phyloP scores from a whole-genome alignment of 1,140 invertebrate genomes.

The Monochamus saltuarius region DNA sequence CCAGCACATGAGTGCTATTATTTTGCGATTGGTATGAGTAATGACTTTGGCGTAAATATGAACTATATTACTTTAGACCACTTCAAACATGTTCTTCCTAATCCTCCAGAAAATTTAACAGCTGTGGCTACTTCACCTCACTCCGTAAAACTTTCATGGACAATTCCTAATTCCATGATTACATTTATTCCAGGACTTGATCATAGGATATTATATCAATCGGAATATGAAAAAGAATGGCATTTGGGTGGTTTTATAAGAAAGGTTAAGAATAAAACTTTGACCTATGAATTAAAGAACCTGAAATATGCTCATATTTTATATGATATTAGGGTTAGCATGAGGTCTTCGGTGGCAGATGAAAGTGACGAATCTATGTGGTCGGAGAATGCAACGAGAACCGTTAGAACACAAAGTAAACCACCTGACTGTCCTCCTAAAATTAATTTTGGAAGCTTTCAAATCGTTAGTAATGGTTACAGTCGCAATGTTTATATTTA shows the following conservation, averaged over 20 bases:
- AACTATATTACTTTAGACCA: constrained; percentile 61
- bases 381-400: constrained; percentile 61
- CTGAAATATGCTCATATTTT: constrained; percentile 65
- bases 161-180: constrained; percentile 58
- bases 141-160: constrained; percentile 62
- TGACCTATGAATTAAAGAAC: constrained; percentile 58
- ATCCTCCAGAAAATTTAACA: constrained; percentile 58
- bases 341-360: constrained; percentile 58
- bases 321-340: constrained; percentile 68
- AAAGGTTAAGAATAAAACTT: constrained; percentile 37
- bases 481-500: constrained; percentile 64
- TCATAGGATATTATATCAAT: constrained; percentile 64
- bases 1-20: constrained; percentile 59
- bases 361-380: constrained; percentile 59
- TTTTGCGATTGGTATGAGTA: constrained; percentile 58
- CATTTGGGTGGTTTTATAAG: constrained; percentile 26
- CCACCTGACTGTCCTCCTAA: constrained; percentile 62
- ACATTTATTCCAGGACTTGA: constrained; percentile 61
- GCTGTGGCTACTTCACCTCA: constrained; percentile 58
- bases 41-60: constrained; percentile 56
- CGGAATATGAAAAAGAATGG: constrained; percentile 59
- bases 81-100: constrained; percentile 63
- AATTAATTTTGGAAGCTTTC: constrained; percentile 66
- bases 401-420: constrained; percentile 61
- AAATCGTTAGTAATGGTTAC: constrained; percentile 54